Conservation (phyloP, 2,797 vertebrate genomes). For the Anolis apletophallus region DNA sequence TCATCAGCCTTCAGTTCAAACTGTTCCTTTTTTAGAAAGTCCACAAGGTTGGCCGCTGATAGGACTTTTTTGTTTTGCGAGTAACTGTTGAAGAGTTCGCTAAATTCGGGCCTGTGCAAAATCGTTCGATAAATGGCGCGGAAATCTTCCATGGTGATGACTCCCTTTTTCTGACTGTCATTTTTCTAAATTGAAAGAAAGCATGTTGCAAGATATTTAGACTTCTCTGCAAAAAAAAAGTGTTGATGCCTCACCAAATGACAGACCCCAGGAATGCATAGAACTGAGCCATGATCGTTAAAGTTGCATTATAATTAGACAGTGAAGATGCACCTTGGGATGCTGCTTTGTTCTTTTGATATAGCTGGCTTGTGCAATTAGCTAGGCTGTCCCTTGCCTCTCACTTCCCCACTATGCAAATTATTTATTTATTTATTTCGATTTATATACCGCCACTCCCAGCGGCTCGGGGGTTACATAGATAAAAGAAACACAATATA, state of each 20-base stretch:
- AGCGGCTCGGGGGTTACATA: no score
- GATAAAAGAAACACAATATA: no score
- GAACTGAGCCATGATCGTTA: no score
- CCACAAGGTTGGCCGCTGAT: constrained; percentile 65
- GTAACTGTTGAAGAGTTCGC: constrained; percentile 79
- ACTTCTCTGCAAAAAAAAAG: no score
- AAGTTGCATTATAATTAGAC: no score
- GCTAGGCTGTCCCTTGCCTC: no score
- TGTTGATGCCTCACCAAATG: no score
- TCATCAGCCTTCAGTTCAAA: constrained; percentile 62
- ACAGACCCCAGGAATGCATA: no score
- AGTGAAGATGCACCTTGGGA: background rate
- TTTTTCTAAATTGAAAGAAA: constrained; percentile 64
- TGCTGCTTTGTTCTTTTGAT: background rate
- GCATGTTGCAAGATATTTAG: no score
- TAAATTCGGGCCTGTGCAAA: constrained; percentile 76
- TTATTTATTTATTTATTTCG: no score
- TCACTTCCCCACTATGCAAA: no score
- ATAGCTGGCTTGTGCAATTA: background rate
- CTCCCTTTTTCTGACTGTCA: constrained; percentile 59
- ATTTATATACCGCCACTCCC: no score
- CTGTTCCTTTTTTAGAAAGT: constrained; percentile 84
- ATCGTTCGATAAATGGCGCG: constrained; percentile 73
- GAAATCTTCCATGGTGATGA: constrained; percentile 78
- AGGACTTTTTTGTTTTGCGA: constrained; percentile 67